phyloP scores from a whole-genome alignment of 2,888 invertebrate genomes.

The Cataglyphis livida region DNA sequence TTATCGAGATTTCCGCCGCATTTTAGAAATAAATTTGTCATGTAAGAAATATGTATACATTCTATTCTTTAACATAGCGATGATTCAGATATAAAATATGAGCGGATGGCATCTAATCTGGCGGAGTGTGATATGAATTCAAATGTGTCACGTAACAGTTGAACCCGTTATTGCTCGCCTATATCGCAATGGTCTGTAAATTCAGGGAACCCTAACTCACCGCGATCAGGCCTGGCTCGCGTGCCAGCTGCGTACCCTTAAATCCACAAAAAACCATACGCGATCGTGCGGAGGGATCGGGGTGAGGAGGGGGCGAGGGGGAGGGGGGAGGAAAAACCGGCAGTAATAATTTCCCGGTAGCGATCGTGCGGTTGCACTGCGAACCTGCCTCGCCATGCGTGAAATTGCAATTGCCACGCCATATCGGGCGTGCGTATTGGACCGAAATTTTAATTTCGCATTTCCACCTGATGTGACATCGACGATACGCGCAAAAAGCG shows the following conservation, averaged over 20 bases:
- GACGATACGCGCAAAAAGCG: constrained; percentile 59
- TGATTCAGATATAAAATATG: constrained; percentile 26
- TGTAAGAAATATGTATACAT: background rate
- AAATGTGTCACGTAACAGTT: constrained; percentile 20
- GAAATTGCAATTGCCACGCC: constrained; percentile 69
- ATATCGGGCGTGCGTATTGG: constrained; percentile 55
- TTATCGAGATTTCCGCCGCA: background rate
- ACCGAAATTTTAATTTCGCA: constrained; percentile 69
- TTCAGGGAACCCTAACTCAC: constrained; percentile 42
- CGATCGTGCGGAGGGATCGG: constrained; percentile 12
- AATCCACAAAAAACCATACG: constrained; percentile 54
- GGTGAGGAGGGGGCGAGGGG: background rate
- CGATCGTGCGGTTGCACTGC: constrained; percentile 54
- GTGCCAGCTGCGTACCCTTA: constrained; percentile 54
- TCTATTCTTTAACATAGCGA: constrained; percentile 14
- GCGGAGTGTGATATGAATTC: constrained; percentile 31
- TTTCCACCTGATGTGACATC: constrained; percentile 61
- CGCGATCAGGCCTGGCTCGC: background rate
- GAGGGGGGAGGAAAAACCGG: background rate
- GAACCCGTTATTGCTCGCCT: constrained; percentile 28
- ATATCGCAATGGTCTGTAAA: constrained; percentile 40
- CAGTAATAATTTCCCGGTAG: constrained; percentile 67
- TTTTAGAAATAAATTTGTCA: constrained; percentile 24
- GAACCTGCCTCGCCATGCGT: constrained; percentile 61
- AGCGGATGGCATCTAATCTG: constrained; percentile 38